Evolutionary conservation across 2,113 vertebrate genomes (phyloP).

Genomic region (Patagioenas fasciata): DNA sequence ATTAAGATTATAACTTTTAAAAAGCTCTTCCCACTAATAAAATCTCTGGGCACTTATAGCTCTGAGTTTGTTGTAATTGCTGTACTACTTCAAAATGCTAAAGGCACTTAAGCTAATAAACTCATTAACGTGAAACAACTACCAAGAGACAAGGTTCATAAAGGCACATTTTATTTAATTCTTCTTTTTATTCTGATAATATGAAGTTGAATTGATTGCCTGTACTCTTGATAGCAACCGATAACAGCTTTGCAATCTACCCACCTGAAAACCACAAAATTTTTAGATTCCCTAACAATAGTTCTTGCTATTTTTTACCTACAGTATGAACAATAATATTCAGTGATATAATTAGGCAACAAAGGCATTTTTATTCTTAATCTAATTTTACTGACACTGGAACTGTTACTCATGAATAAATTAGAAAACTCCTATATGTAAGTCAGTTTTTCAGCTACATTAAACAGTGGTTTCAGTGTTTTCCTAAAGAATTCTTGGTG

Average conservation of each 20-base stretch:
- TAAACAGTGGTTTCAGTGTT: neutral
- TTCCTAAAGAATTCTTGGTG: neutral
- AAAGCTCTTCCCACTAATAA: neutral
- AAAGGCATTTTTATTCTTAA: neutral
- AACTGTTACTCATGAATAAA: neutral
- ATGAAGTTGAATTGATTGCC: neutral
- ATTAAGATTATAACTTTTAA: neutral
- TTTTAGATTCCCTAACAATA: neutral
- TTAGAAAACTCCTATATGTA: neutral
- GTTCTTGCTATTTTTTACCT: neutral
- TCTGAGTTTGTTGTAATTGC: neutral
- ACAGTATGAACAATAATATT: neutral
- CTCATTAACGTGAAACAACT: neutral
- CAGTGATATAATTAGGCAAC: neutral
- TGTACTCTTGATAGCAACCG: neutral
- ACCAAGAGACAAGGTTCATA: neutral
- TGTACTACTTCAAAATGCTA: neutral
- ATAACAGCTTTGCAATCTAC: neutral
- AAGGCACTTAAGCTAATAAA: conserved; percentile 2
- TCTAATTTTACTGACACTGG: neutral
- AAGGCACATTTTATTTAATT: neutral
- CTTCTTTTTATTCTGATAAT: neutral
- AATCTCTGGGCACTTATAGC: neutral
- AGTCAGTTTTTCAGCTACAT: neutral
- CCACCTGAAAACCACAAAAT: neutral